phyloP scores from a whole-genome alignment of 1,140 invertebrate species.

The Cryptotermes secundus region DNA sequence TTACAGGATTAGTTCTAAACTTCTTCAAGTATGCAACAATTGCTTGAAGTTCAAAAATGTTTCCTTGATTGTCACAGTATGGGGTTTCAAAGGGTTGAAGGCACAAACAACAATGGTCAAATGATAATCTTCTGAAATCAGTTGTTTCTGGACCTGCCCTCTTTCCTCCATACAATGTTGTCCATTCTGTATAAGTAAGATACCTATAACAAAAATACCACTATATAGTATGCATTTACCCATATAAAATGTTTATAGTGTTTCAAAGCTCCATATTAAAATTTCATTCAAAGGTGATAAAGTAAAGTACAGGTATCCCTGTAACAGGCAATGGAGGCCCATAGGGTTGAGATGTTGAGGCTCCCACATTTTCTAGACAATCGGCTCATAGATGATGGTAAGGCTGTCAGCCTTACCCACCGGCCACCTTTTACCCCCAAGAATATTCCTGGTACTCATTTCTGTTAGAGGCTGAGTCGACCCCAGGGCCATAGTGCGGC shows the following conservation, averaged over 20 bases:
- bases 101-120: conserved; percentile 89
- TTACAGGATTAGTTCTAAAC: conserved; percentile 92
- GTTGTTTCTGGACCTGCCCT: conserved; percentile 72
- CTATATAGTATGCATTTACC: neutral
- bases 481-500: no score
- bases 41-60: conserved; percentile 85
- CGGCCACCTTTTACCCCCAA: no score
- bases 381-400: no score
- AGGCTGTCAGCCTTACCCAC: no score
- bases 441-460: no score
- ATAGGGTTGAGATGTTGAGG: no score
- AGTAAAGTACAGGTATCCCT: no score
- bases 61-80: conserved; percentile 84
- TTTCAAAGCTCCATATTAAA: conserved; percentile 23
- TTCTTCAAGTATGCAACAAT: conserved; percentile 90
- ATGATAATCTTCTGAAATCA: conserved; percentile 88
- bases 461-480: no score
- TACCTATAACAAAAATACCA: conserved; percentile 64
- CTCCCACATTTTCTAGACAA: no score
- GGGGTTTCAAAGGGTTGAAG: conserved; percentile 92
- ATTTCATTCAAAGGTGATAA: conserved; percentile 29
- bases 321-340: no score
- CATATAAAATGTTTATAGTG: conserved; percentile 25
- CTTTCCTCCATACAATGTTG: conserved; percentile 91
- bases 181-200: conserved; percentile 95